A percentile compares a stretch with the other conserved stretches of the same genome.
phyloP scores from a whole-genome alignment of 1,140 invertebrate genomes.

The Lanistes nyassanus region DNA sequence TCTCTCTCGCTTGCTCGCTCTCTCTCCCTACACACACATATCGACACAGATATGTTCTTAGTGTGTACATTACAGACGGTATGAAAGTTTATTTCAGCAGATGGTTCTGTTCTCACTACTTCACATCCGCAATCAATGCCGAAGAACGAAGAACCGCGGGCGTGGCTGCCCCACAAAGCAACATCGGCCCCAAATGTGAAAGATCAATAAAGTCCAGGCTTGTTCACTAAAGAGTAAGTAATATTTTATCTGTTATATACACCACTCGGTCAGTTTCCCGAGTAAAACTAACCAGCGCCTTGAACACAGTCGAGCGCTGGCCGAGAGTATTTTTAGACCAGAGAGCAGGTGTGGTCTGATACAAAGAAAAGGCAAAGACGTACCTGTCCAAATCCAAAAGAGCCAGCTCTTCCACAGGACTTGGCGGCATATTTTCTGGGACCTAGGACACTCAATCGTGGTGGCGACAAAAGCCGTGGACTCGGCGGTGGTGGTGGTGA shows the following conservation, averaged over 20 bases:
- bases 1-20: conserved; percentile 5
- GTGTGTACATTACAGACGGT: no score
- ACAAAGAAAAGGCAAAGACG: conserved; percentile 24
- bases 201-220: no score
- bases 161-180: no score
- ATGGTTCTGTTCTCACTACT: no score
- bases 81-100: no score
- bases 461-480: conserved; percentile 1
- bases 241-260: no score
- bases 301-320: not conserved
- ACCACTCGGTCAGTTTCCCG: no score
- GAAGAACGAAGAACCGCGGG: no score
- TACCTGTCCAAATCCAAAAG: conserved; percentile 59
- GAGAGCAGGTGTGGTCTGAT: conserved; percentile 4
- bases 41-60: no score
- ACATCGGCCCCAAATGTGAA: no score
- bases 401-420: conserved; percentile 57
- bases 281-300: not conserved
- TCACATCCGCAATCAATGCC: no score
- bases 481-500: not conserved
- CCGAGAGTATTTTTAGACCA: not conserved
- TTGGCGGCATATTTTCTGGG: conserved; percentile 46
- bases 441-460: conserved; percentile 12
- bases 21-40: not conserved
- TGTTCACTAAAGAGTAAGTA: no score